Evolutionary conservation across 2,888 invertebrate genomes (phyloP), one percentile per base, ranked within the genome.

Genomic region (Drosophila rubida): DNA sequence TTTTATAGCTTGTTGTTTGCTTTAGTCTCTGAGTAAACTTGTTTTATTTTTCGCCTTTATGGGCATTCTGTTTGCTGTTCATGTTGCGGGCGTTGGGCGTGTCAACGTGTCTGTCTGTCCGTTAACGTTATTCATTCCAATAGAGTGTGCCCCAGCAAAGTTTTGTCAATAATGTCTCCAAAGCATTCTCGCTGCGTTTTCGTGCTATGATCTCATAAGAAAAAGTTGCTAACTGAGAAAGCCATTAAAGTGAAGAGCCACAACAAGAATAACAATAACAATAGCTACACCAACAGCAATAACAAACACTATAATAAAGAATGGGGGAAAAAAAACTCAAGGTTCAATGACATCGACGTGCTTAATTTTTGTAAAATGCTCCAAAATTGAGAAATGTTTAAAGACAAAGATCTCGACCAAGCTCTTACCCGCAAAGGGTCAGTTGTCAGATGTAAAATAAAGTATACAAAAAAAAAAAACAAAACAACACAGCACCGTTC

Each of bases 141-240:
- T 65, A 62, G n/a, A 54, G 50, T 54, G 63, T 54, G 54, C 48
- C 49, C 44, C 41, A 11, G 50, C 58, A 68, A 30, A 32, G 73
- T 82, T 87, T 85, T 87, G 86, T 87, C 88, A 87, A 85, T 87
- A 82, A 22, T 61, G 30, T 51, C 58, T 53, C 37, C 42, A 62
- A 68, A 65, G 49, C 60, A 51, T 60, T 62, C 58, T 53, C 41
- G 37, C 23, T 55, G 49, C 62, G 67, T 64, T 73, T 79, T 69
- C 69, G 61, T 71, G 69, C 42, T 77, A 82, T 84, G 86, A 84
- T 84, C 84, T 84, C 84, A 84, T 86, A 86, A 67, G 68, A 75
- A 78, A 83, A 80, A 78, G 83, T 78, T 82, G 66, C 66, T 58
- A 66, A 63, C 61, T 30, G 46, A 51, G 44, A 57, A 39, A 39